A percentile compares a stretch with the other conserved stretches of the same genome.
These are phyloP conservation scores for Mixornis gularis DNA, from an alignment of 2,113 vertebrate species.

Conservation along the genomic window DNA sequence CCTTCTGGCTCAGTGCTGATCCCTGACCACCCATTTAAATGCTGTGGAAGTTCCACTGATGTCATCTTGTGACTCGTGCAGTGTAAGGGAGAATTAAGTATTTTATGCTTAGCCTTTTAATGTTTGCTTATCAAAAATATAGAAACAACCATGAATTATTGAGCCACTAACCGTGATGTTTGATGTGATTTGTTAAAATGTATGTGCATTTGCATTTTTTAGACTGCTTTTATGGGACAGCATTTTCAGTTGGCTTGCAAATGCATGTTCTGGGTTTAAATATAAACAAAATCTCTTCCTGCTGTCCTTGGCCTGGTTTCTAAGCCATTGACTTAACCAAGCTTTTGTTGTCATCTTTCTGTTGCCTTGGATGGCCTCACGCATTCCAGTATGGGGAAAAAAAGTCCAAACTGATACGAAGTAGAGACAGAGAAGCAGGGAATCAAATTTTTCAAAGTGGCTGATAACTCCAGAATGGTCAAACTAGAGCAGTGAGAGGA, in stretches of 20 bases:
- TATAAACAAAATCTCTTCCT: background rate
- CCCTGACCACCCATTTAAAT: background rate
- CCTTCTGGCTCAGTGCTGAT: background rate
- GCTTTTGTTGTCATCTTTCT: background rate
- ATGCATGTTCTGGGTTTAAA: background rate
- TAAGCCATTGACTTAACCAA: background rate
- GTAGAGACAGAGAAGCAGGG: background rate
- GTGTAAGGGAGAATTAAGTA: background rate
- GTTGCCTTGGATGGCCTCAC: background rate
- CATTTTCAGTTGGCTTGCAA: background rate
- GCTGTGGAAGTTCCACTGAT: background rate
- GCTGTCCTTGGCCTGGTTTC: background rate
- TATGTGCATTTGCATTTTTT: background rate
- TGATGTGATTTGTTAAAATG: background rate
- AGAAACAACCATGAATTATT: background rate
- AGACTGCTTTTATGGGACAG: background rate
- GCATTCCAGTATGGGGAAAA: background rate
- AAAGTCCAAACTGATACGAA: background rate
- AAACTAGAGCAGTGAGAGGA: background rate
- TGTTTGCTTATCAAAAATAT: background rate
- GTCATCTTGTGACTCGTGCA: background rate
- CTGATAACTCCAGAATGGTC: background rate
- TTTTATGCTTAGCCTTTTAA: background rate
- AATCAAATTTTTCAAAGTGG: background rate
- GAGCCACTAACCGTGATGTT: fast-evolving